Percentiles rank a stretch among this genome's conserved stretches.
phyloP scores from a whole-genome alignment of 2,113 vertebrate species.

The Zosterops hypoxanthus region DNA sequence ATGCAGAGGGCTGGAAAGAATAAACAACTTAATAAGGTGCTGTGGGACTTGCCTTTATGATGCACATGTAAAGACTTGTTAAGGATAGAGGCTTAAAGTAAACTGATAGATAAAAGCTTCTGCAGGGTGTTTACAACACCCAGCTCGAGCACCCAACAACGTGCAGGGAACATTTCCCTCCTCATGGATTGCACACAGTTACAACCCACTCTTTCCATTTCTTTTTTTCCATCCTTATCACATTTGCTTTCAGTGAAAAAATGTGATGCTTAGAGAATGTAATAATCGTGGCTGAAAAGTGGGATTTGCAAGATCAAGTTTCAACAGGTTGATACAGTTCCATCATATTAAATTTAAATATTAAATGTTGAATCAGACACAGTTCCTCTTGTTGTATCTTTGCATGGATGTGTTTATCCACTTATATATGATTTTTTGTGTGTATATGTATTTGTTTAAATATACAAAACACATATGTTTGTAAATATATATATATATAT shows the following conservation, averaged over 20 bases:
- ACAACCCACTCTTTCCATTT: background rate
- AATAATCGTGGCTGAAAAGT: background rate
- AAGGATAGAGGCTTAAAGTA: slow-evolving; percentile 5
- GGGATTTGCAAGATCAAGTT: background rate
- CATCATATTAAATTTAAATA: background rate
- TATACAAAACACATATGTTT: background rate
- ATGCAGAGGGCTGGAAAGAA: slow-evolving; percentile 46
- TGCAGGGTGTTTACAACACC: slow-evolving; percentile 14
- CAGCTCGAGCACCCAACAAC: background rate
- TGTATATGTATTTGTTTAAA: background rate
- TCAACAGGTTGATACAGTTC: background rate
- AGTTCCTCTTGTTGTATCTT: background rate
- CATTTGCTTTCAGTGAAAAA: background rate
- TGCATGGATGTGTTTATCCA: background rate
- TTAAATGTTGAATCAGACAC: background rate
- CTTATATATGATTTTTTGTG: background rate
- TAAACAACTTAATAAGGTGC: slow-evolving; percentile 77
- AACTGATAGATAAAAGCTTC: slow-evolving; percentile 26
- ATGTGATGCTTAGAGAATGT: background rate
- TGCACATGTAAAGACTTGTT: slow-evolving; percentile 60
- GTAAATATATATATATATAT: background rate
- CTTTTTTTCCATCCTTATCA: background rate
- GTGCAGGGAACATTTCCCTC: background rate
- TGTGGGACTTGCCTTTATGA: slow-evolving; percentile 51
- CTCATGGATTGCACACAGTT: background rate